Percentiles rank a stretch among this genome's conserved stretches.
Conservation (phyloP, 2,797 vertebrate genomes). For the Platyrinchus mystaceus region DNA sequence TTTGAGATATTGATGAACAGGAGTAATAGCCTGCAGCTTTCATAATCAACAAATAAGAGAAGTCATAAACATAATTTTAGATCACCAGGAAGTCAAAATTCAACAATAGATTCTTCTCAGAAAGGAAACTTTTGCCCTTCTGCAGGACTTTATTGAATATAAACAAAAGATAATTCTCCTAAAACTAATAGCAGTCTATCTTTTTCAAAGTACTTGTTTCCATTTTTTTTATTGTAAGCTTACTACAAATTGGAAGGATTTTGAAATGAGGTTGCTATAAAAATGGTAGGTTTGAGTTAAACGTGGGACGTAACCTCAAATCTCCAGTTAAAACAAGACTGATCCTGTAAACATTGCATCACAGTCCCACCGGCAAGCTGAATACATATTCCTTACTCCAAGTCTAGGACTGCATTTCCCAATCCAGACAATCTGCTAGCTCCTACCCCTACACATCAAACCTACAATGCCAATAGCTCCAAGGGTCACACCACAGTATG, state of each 20-base stretch:
- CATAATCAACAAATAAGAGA: background rate
- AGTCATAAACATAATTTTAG: background rate
- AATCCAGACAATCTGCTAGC: background rate
- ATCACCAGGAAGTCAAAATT: background rate
- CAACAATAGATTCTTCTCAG: background rate
- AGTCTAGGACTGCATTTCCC: background rate
- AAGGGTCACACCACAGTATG: background rate
- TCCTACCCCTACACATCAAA: background rate
- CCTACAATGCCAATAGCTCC: background rate
- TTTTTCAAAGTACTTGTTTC: background rate
- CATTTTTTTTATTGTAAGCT: background rate
- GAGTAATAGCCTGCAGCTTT: background rate
- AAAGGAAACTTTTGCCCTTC: background rate
- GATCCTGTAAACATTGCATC: background rate
- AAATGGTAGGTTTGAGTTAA: background rate
- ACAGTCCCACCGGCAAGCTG: background rate
- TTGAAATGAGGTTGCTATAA: background rate
- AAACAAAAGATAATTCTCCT: background rate
- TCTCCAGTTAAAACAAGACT: background rate
- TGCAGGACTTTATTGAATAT: background rate
- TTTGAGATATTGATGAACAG: background rate
- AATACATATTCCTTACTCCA: background rate
- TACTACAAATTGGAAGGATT: background rate
- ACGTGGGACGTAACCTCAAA: background rate
- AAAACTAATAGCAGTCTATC: no score